Conservation (phyloP, 2,797 vertebrate species). For the Mormyrops attenuatus region DNA sequence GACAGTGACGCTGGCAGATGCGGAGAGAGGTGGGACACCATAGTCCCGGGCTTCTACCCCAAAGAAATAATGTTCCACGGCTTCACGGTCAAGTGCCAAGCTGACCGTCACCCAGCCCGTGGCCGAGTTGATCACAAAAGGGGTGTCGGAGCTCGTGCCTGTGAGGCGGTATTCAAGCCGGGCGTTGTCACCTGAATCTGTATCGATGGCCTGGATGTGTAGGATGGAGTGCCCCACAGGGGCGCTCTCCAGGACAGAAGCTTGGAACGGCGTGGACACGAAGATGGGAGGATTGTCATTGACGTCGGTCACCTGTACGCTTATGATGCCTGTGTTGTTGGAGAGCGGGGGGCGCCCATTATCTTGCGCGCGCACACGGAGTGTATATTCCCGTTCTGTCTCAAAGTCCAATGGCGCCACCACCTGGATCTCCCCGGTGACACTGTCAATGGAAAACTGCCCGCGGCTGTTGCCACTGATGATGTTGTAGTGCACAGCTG, state of each 20-base stretch:
- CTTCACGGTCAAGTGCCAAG: constrained; percentile 83
- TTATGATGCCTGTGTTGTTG: constrained; percentile 92
- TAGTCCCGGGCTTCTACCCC: constrained; percentile 93
- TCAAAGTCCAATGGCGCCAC: constrained; percentile 90
- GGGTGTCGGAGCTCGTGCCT: constrained; percentile 74
- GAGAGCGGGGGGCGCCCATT: constrained; percentile 89
- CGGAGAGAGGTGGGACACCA: constrained; percentile 78
- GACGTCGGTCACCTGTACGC: constrained; percentile 90
- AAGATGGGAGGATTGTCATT: constrained; percentile 96
- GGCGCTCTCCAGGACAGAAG: constrained; percentile 87
- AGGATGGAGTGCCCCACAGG: constrained; percentile 91
- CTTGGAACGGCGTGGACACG: constrained; percentile 95
- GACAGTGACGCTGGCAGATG: constrained; percentile 90
- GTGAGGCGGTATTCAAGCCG: constrained; percentile 88
- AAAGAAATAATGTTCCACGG: constrained; percentile 89
- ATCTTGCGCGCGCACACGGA: constrained; percentile 90
- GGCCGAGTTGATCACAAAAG: constrained; percentile 89
- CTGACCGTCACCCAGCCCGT: constrained; percentile 95
- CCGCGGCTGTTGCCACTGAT: constrained; percentile 94
- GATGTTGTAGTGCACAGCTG: constrained; percentile 91
- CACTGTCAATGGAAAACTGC: constrained; percentile 90
- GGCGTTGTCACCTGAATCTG: constrained; percentile 85
- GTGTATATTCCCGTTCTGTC: constrained; percentile 83
- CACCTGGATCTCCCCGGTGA: constrained; percentile 92
- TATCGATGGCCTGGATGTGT: constrained; percentile 97